Evolutionary conservation across 2,888 invertebrate species (phyloP).

Genomic region (Tupiocoris notatus): DNA sequence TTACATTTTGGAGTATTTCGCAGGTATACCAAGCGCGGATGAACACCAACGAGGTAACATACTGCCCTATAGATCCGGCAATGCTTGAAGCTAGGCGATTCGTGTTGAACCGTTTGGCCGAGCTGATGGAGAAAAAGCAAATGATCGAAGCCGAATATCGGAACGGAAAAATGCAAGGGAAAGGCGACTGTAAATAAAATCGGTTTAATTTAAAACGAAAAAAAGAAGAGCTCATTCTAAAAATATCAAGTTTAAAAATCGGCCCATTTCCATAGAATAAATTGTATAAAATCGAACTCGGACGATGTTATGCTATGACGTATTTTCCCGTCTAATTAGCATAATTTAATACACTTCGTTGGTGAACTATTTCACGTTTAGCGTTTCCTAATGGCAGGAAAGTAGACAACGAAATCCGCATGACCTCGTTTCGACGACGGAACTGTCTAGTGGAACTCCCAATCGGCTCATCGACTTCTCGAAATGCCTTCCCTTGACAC

Average conservation of each 20-base stretch:
- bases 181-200: neutral
- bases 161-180: neutral
- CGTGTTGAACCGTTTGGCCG: constrained; percentile 38
- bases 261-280: no score
- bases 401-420: no score
- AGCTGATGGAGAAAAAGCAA: constrained; percentile 37
- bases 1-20: neutral
- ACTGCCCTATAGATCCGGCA: constrained; percentile 3
- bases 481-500: neutral
- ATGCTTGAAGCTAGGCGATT: constrained; percentile 34
- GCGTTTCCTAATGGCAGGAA: no score
- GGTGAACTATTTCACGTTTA: no score
- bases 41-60: constrained; percentile 25
- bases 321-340: no score
- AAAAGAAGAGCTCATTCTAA: no score
- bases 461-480: neutral
- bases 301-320: no score
- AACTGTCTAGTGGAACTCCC: neutral
- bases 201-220: no score
- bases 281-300: no score
- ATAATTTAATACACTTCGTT: no score
- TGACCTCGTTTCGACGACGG: neutral
- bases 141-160: constrained; percentile 27
- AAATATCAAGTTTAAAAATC: no score
- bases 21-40: neutral